phyloP scores from a whole-genome alignment of 2,888 invertebrate genomes.

The Drepana falcataria region DNA sequence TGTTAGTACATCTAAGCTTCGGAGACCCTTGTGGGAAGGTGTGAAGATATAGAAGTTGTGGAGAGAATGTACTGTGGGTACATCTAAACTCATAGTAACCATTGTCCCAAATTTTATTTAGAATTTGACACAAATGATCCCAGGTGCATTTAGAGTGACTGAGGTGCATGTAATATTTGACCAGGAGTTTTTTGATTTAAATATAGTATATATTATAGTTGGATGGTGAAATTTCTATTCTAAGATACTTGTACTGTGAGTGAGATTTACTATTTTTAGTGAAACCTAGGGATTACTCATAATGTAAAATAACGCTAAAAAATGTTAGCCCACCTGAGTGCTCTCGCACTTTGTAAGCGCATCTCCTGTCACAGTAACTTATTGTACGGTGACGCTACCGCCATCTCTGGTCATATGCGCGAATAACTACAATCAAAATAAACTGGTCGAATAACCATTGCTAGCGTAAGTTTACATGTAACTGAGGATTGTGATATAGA shows the following conservation, averaged over 20 bases:
- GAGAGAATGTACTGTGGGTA: no score
- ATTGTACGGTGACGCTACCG: background rate
- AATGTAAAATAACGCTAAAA: background rate
- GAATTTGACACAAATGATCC: slow-evolving; percentile 25
- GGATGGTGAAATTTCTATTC: background rate
- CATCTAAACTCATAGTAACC: no score
- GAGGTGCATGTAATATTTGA: slow-evolving; percentile 31
- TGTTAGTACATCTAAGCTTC: no score
- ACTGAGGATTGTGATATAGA: slow-evolving; percentile 64
- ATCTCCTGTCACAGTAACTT: no score
- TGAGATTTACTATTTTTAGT: background rate
- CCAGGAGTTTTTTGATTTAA: slow-evolving; percentile 27
- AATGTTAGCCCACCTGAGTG: background rate
- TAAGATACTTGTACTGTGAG: background rate
- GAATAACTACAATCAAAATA: slow-evolving; percentile 25
- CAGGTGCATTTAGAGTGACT: slow-evolving; percentile 41
- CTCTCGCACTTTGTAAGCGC: background rate
- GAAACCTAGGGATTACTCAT: background rate
- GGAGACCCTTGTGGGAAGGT: no score
- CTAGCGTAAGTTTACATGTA: slow-evolving; percentile 40
- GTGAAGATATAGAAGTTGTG: no score
- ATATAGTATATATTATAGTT: slow-evolving; percentile 14
- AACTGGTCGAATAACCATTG: slow-evolving; percentile 33
- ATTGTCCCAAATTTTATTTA: background rate
- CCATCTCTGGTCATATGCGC: background rate